Percentiles rank a stretch among this genome's conserved stretches.
Evolutionary conservation across 92 coral and sea anemone species (phyloP).

Genomic region (Galaxea fascicularis): DNA sequence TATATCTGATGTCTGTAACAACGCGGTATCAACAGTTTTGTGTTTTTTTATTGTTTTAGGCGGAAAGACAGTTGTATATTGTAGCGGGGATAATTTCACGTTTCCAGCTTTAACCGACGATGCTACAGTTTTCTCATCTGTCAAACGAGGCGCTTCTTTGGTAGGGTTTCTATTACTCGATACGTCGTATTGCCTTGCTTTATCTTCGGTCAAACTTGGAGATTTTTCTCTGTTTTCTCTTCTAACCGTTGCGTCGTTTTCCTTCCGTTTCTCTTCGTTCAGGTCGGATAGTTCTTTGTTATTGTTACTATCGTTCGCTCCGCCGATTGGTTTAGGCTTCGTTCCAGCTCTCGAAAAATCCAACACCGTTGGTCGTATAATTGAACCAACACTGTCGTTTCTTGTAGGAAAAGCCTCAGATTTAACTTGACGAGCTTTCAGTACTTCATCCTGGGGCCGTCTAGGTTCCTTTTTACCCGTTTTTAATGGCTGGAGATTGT

Average conservation of each 20-base stretch:
- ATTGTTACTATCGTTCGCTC: not conserved
- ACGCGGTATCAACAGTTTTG: not conserved
- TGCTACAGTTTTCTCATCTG: not conserved
- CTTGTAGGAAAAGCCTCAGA: constrained; percentile 22
- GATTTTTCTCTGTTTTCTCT: not conserved
- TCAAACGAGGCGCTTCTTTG: too few relatives aligned
- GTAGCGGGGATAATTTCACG: constrained; percentile 14
- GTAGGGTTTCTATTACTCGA: not conserved
- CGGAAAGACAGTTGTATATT: not conserved
- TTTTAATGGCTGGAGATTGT: not conserved
- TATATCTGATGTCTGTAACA: not conserved
- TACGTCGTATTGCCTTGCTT: not conserved
- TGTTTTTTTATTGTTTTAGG: not conserved
- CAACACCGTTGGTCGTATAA: constrained; percentile 6
- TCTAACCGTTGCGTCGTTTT: not conserved
- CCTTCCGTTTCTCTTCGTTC: not conserved
- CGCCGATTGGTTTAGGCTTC: not conserved
- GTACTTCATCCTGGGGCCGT: not conserved
- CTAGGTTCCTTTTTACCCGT: not conserved
- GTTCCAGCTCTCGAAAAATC: constrained; percentile 35
- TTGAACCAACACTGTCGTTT: constrained; percentile 19
- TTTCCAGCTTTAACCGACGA: constrained; percentile 8
- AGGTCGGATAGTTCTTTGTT: not conserved
- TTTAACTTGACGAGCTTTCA: constrained; percentile 25
- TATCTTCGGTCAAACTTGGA: not conserved